Conservation (phyloP, 2,113 vertebrate species). For the Gymnorhina tibicen region DNA sequence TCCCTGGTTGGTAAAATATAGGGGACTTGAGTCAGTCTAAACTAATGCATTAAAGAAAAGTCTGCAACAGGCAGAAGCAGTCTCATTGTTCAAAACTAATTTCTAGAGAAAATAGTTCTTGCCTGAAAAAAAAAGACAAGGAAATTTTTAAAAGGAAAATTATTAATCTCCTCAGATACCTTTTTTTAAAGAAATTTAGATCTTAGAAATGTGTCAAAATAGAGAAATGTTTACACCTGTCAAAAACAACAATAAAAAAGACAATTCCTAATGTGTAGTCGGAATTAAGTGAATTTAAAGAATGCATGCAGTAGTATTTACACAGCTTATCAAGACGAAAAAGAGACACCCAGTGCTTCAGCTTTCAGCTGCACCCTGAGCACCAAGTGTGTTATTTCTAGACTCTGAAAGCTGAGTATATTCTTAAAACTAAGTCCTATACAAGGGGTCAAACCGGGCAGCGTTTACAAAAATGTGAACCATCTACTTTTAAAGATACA, state of each 20-base stretch:
- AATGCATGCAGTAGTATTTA: background rate
- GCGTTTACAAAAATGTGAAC: background rate
- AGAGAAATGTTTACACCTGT: background rate
- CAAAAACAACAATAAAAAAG: background rate
- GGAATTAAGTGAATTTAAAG: background rate
- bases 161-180: background rate
- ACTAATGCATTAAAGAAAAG: background rate
- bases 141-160: background rate
- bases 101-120: background rate
- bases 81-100: background rate
- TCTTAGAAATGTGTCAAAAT: background rate
- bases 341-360: background rate
- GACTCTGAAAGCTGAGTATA: background rate
- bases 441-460: background rate
- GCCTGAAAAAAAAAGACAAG: background rate
- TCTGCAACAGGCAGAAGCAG: background rate
- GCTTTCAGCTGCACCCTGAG: background rate
- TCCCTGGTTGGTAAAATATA: background rate
- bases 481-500: background rate
- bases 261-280: background rate
- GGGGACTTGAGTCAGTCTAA: background rate
- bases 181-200: background rate
- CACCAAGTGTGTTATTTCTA: background rate
- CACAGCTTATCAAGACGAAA: background rate
- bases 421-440: background rate